phyloP scores from a whole-genome alignment of 2,797 vertebrate species.

The Silurus aristotelis region DNA sequence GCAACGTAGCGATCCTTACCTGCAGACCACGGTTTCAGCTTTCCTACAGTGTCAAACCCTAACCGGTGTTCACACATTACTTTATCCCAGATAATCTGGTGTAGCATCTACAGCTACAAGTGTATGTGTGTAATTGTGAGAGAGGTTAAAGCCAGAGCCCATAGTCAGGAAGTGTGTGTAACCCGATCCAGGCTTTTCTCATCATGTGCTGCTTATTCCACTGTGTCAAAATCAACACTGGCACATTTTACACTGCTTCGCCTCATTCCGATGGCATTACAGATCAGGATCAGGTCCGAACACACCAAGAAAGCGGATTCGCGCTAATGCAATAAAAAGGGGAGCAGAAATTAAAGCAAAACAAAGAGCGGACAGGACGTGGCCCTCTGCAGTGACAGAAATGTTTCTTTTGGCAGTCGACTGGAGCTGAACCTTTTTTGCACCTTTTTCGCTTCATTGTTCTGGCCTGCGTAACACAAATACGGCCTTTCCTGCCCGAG shows the following conservation, averaged over 20 bases:
- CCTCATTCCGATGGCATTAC: constrained; percentile 39
- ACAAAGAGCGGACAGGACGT: constrained; percentile 44
- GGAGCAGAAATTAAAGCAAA: constrained; percentile 29
- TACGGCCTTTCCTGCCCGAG: constrained; percentile 50
- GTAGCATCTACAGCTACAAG: constrained; percentile 10
- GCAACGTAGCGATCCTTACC: background rate
- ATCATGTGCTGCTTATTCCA: constrained; percentile 19
- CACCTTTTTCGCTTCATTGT: constrained; percentile 49
- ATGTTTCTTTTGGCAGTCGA: constrained; percentile 57
- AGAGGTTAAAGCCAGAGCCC: background rate
- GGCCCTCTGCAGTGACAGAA: constrained; percentile 45
- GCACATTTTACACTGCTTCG: constrained; percentile 6
- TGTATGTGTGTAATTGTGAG: constrained; percentile 1
- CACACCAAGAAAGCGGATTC: background rate
- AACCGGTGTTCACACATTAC: constrained; percentile 16
- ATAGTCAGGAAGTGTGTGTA: constrained; percentile 20
- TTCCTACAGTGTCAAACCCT: constrained; percentile 16
- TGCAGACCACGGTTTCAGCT: background rate
- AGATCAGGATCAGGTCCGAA: constrained; percentile 13
- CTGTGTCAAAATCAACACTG: constrained; percentile 26
- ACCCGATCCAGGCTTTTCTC: constrained; percentile 28
- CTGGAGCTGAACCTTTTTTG: constrained; percentile 43
- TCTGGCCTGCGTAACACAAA: constrained; percentile 53
- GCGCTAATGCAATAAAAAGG: constrained; percentile 33
- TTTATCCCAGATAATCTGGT: background rate